Conservation (phyloP, 2,888 invertebrate species). For the Drosophila colorata region DNA sequence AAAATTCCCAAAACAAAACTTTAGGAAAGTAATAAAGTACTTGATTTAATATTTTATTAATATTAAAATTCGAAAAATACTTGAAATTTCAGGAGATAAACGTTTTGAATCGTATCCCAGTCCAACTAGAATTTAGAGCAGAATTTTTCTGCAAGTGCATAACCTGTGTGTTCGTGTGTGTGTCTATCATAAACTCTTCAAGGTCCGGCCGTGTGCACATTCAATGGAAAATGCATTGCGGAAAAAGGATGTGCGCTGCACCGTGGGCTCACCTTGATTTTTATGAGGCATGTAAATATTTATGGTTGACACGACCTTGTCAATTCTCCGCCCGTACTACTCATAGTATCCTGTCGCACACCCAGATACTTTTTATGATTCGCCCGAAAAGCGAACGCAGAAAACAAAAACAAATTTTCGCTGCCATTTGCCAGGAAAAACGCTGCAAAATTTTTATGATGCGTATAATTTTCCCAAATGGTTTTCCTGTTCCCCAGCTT, state of each 20-base stretch:
- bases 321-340: constrained; percentile 28
- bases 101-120: neutral
- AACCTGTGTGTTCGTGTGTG: constrained; percentile 41
- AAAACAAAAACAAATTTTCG: constrained; percentile 12
- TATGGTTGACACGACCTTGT: constrained; percentile 77
- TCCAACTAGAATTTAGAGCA: neutral
- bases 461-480: constrained; percentile 71
- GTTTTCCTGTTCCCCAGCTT: constrained; percentile 46
- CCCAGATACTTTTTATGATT: constrained; percentile 63
- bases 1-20: no score
- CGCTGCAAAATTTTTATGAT: constrained; percentile 68
- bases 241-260: constrained; percentile 69
- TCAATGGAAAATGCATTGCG: constrained; percentile 76
- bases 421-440: constrained; percentile 50
- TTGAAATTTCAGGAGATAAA: neutral
- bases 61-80: neutral
- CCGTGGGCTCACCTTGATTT: constrained; percentile 69
- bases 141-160: neutral
- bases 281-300: constrained; percentile 79
- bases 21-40: no score
- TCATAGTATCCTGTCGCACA: constrained; percentile 33
- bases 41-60: no score
- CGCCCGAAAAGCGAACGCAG: constrained; percentile 47
- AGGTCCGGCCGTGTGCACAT: constrained; percentile 53
- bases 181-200: constrained; percentile 61